Conservation (phyloP, 92 coral and sea anemone genomes). For the Porites rus region DNA sequence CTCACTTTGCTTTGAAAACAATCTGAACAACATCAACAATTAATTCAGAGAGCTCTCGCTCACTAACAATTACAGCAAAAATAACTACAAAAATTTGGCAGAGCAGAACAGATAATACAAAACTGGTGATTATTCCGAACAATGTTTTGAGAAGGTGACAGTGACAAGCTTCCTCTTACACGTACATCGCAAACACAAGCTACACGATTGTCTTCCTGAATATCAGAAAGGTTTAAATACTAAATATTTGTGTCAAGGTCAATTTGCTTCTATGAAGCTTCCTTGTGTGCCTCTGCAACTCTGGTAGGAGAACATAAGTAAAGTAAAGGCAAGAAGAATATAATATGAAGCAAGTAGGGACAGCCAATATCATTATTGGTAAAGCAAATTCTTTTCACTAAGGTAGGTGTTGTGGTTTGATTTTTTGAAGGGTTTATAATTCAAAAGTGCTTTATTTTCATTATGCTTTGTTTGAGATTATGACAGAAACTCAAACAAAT, state of each 20-base stretch:
- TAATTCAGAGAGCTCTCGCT: too few relatives aligned
- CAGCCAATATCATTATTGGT: neutral
- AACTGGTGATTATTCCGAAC: neutral
- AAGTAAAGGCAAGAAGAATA: neutral
- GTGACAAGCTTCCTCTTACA: slow-evolving; percentile 8
- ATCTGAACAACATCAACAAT: too few relatives aligned
- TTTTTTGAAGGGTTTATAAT: too few relatives aligned
- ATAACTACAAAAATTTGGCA: neutral
- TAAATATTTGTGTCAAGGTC: slow-evolving; percentile 1
- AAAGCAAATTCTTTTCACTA: neutral
- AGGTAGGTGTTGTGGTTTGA: neutral
- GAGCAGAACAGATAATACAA: neutral
- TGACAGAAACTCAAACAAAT: too few relatives aligned
- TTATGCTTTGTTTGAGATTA: too few relatives aligned
- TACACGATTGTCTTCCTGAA: slow-evolving; percentile 33
- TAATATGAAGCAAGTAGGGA: neutral
- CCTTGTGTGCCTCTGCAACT: slow-evolving; percentile 1
- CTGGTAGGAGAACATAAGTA: slow-evolving; percentile 31
- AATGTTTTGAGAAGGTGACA: neutral
- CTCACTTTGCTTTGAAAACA: too few relatives aligned
- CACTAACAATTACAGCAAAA: too few relatives aligned
- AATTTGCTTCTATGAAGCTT: slow-evolving; percentile 16
- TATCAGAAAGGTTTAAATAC: slow-evolving; percentile 52
- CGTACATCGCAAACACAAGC: neutral
- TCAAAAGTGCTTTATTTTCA: too few relatives aligned